A percentile compares a stretch with the other conserved stretches of the same genome.
Evolutionary conservation across 2,888 invertebrate genomes (phyloP).

Genomic region (Tachystola acroxantha): DNA sequence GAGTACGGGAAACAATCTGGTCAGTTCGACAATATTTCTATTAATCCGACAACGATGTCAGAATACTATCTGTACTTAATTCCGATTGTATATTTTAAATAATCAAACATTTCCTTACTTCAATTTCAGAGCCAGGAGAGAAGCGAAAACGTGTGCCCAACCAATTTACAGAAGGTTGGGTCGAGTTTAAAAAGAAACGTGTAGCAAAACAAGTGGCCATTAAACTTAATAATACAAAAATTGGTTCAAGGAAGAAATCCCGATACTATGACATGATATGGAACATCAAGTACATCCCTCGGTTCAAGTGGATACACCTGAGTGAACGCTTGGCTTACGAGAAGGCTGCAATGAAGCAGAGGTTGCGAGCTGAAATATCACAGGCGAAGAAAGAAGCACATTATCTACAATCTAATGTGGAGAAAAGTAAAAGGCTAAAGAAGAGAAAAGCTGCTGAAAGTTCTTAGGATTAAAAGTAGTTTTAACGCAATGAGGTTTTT

Average conservation of each 20-base stretch:
- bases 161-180: constrained; percentile 95
- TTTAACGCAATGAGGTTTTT: too few species aligned
- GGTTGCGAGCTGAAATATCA: constrained; percentile 90
- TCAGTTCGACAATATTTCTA: too few species aligned
- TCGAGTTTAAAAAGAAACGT: constrained; percentile 94
- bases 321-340: constrained; percentile 96
- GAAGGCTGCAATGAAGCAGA: constrained; percentile 91
- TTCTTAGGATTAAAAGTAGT: neutral
- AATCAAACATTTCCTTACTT: too few species aligned
- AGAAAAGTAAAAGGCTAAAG: constrained; percentile 84
- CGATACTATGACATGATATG: constrained; percentile 94
- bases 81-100: too few species aligned
- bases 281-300: constrained; percentile 97
- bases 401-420: constrained; percentile 90
- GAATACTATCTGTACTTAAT: too few species aligned
- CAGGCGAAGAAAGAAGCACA: constrained; percentile 95
- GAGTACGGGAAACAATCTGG: too few species aligned
- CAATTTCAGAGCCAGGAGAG: constrained; percentile 62
- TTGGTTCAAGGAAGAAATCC: constrained; percentile 90
- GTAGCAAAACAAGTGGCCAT: constrained; percentile 92
- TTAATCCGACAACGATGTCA: too few species aligned
- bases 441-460: constrained; percentile 44
- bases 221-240: constrained; percentile 90
- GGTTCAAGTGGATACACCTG: constrained; percentile 97
- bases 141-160: constrained; percentile 77